Evolutionary conservation across 2,888 invertebrate genomes (phyloP).

Genomic region (Dryobotodes eremita): DNA sequence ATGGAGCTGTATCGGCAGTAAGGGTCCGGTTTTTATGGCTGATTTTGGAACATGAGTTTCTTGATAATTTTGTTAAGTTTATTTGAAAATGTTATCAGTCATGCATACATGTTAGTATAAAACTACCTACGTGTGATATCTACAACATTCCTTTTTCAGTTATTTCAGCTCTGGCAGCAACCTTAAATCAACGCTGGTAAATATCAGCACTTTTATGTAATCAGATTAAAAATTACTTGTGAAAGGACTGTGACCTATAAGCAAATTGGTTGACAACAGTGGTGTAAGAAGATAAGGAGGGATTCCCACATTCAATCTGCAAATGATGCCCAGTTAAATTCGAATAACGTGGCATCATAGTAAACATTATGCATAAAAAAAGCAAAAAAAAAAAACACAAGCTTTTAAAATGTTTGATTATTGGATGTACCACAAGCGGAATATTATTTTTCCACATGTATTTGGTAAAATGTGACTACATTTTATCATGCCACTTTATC

Average conservation of each 20-base stretch:
- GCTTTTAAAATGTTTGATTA: too few relatives aligned
- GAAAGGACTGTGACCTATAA: too few relatives aligned
- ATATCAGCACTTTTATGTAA: background rate
- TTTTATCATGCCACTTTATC: background rate
- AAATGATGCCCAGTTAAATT: too few relatives aligned
- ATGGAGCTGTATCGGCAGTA: background rate
- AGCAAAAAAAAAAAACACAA: too few relatives aligned
- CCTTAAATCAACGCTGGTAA: background rate
- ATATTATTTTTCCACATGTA: too few relatives aligned
- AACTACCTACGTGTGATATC: background rate
- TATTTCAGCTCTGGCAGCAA: background rate
- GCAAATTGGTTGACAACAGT: background rate
- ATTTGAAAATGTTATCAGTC: background rate
- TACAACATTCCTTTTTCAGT: background rate
- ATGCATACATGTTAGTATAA: background rate
- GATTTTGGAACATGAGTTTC: background rate
- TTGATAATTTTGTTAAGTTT: background rate
- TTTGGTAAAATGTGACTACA: too few relatives aligned
- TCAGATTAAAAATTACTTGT: background rate
- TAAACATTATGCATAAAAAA: too few relatives aligned
- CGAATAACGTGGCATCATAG: too few relatives aligned
- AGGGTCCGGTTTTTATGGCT: slow-evolving; percentile 1
- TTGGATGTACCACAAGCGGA: too few relatives aligned
- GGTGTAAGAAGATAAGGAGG: background rate
- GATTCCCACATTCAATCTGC: too few relatives aligned